Percentiles rank a stretch among this genome's conserved stretches.
Conservation (phyloP, 1,140 invertebrate genomes). For the Trichogramma pretiosum region DNA sequence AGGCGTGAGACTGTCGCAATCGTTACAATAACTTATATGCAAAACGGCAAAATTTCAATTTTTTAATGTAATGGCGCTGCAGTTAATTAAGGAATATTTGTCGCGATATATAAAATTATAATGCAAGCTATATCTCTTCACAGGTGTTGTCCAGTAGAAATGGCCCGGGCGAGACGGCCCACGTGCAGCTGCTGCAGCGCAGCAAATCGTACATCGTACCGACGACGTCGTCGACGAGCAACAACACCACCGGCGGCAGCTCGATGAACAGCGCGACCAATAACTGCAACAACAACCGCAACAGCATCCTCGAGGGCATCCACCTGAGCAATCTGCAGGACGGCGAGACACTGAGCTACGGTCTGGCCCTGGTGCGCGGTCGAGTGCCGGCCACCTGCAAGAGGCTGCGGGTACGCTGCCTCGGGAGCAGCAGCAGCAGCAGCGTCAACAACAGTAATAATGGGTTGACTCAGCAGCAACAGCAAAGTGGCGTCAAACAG, state of each 20-base stretch:
- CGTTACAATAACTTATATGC: no score
- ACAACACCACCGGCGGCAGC: not conserved
- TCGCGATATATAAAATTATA: no score
- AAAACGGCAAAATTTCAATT: no score
- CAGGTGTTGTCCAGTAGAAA: conserved; percentile 13
- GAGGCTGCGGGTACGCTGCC: conserved; percentile 28
- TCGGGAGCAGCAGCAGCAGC: conserved; percentile 26
- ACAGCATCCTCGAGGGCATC: conserved; percentile 6
- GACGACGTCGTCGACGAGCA: not conserved
- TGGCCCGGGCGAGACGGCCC: no score
- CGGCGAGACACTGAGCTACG: conserved; percentile 37
- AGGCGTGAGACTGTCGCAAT: no score
- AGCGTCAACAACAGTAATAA: no score
- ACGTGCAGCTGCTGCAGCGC: not conserved
- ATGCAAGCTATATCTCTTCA: no score
- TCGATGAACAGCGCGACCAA: not conserved
- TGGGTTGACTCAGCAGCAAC: no score
- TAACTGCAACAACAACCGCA: not conserved
- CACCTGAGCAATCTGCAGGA: conserved; percentile 31
- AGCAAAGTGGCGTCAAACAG: no score
- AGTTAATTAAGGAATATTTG: no score
- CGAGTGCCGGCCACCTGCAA: conserved; percentile 27
- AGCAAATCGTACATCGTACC: not conserved
- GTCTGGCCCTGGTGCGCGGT: conserved; percentile 37
- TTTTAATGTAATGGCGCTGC: no score